Evolutionary conservation across 2,113 vertebrate genomes (phyloP), one percentile per base, ranked within the genome.

Genomic region (Chiloscyllium plagiosum): DNA sequence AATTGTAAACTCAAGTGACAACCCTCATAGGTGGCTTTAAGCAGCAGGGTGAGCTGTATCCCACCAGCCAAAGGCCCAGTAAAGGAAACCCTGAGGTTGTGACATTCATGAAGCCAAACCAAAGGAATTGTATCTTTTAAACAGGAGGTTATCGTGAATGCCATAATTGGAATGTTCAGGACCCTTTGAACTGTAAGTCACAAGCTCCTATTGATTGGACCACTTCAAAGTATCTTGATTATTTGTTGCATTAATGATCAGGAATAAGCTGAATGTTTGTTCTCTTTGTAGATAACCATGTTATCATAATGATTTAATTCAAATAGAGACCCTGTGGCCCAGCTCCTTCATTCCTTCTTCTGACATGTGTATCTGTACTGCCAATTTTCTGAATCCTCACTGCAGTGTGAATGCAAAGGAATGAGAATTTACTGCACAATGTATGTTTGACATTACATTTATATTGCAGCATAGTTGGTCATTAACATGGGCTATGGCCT

Each of bases 371-470:
- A 68, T 95, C 68, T 76, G 42, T 72, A 95, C 94, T 95, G 94
- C 94, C 68, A 72, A 50, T 50, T 17, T 50, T 72, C 29, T 72
- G 68, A 72, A 72, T 95, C 66, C 24, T 72, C 52, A 26, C 94
- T 72, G 94, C 94, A 52, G 94, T 95, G 69, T 95, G 69, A 95
- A 95, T 72, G 42, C 94, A 95, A 95, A 95, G 68, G 42, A 72
- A 70, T 95, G 52, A 95, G 69, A 3, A 95, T 47, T 33, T 72
- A 33, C 94, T 50, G 24, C 93, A 95, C 94, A 72, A 52, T 70
- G 93, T 95, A 95, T 47, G 68, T 95, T 95, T 76, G 22, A 76
- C 50, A 76, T 52, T 72, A 47, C 94, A 95, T 95, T 95, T 72
- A 72, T 70, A 70, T 69, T 95, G 24, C 94, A 95, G 94, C 69